Conservation (phyloP, 2,113 vertebrate species). For the Dinomys branickii region DNA sequence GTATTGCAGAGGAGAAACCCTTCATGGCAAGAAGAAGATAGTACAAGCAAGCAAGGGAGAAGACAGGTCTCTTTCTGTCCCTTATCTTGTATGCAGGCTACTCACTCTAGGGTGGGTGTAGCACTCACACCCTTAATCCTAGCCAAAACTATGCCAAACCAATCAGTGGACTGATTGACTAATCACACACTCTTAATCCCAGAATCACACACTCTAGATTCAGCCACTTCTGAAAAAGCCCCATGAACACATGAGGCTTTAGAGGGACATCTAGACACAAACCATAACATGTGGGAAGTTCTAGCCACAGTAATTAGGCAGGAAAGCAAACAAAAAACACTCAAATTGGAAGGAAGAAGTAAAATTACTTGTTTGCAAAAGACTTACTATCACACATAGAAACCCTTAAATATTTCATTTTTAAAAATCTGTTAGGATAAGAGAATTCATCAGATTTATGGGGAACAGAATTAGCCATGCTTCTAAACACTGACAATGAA, state of each 20-base stretch:
- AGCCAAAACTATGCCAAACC: not conserved
- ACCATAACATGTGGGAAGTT: not conserved
- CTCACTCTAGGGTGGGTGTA: not conserved
- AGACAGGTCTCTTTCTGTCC: not conserved
- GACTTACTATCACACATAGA: not conserved
- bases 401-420: not conserved
- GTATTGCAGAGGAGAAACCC: not conserved
- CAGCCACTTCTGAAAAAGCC: not conserved
- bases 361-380: not conserved
- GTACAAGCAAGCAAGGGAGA: not conserved
- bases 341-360: not conserved
- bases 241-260: not conserved
- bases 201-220: not conserved
- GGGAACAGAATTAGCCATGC: not conserved
- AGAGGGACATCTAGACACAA: not conserved
- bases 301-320: not conserved
- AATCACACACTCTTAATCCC: not conserved
- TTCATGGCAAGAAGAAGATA: not conserved
- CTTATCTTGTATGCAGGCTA: not conserved
- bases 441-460: not conserved
- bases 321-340: not conserved
- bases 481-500: not conserved
- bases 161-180: not conserved
- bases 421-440: not conserved
- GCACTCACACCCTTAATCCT: not conserved